Percentiles rank a stretch among this genome's conserved stretches.
Evolutionary conservation across 64 coral and sea anemone species (phyloP).

Genomic region (Dendrophyllia cribrosa): DNA sequence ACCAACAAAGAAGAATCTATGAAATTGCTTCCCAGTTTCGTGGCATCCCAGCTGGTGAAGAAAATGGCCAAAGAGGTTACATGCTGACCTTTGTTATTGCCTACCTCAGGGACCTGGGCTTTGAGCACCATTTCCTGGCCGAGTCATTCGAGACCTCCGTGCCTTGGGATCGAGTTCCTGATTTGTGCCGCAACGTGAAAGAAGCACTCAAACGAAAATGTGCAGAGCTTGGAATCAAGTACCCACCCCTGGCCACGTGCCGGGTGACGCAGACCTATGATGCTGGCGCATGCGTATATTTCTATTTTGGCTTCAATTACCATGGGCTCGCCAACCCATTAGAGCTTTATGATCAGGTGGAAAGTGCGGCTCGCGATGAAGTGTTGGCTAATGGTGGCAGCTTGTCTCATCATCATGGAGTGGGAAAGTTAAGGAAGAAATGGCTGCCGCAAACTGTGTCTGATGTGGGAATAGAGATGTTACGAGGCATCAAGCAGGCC

Average conservation of each 20-base stretch:
- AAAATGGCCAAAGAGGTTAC: slow-evolving; percentile 94
- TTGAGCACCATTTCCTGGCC: slow-evolving; percentile 85
- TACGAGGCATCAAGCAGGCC: slow-evolving; percentile 83
- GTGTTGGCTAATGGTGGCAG: slow-evolving; percentile 92
- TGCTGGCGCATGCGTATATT: slow-evolving; percentile 96
- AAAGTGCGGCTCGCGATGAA: slow-evolving; percentile 86
- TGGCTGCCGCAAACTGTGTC: slow-evolving; percentile 89
- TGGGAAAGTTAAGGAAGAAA: slow-evolving; percentile 96
- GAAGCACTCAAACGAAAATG: slow-evolving; percentile 89
- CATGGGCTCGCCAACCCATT: slow-evolving; percentile 82
- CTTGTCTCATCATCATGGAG: slow-evolving; percentile 96
- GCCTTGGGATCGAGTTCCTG: slow-evolving; percentile 93
- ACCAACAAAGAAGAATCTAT: slow-evolving; percentile 91
- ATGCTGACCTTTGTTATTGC: slow-evolving; percentile 99
- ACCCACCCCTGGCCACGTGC: slow-evolving; percentile 80
- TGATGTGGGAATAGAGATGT: slow-evolving; percentile 89
- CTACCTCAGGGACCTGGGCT: slow-evolving; percentile 92
- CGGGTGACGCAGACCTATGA: slow-evolving; percentile 98
- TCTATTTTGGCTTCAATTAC: slow-evolving; percentile 97
- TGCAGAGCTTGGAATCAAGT: slow-evolving; percentile 81
- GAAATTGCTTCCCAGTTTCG: slow-evolving; percentile 89
- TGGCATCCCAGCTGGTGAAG: slow-evolving; percentile 93
- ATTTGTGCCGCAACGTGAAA: slow-evolving; percentile 90
- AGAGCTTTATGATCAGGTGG: slow-evolving; percentile 81
- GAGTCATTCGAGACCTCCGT: slow-evolving; percentile 98